These are phyloP conservation scores for Prinia subflava DNA, from an alignment of 2,113 vertebrate genomes.

Conservation along the genomic window DNA sequence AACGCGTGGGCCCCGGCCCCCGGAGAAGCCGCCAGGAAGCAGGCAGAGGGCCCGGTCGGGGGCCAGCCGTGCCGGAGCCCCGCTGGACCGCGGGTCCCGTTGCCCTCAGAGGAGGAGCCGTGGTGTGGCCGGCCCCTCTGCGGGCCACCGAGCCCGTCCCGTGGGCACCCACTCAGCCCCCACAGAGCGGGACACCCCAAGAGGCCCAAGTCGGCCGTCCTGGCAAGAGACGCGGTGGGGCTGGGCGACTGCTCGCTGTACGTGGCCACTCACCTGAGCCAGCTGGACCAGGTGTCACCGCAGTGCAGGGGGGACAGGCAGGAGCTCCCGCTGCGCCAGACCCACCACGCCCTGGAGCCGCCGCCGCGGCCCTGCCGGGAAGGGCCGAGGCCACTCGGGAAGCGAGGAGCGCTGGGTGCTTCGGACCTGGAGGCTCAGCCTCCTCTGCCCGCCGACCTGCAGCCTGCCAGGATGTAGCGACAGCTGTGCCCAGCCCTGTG, in stretches of 20 bases:
- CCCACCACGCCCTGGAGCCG: neutral
- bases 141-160: accelerated
- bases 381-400: accelerated
- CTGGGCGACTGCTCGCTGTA: conserved; percentile 78
- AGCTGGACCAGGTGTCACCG: conserved; percentile 61
- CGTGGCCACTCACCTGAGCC: conserved; percentile 76
- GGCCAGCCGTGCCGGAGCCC: neutral
- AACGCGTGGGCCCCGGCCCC: neutral
- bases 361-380: neutral
- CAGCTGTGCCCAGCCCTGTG: neutral
- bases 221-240: neutral
- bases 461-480: neutral
- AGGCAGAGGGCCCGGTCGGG: conserved; percentile 4
- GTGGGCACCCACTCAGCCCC: neutral
- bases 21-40: neutral
- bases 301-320: neutral
- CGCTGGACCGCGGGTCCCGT: accelerated
- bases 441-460: neutral
- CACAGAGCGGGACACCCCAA: neutral
- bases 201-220: neutral
- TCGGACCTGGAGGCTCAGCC: neutral
- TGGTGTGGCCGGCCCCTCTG: neutral
- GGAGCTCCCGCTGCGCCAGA: neutral
- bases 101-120: neutral
- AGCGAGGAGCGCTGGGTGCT: neutral